Conservation (phyloP, 2,797 vertebrate genomes). For the Ciconia nigra region DNA sequence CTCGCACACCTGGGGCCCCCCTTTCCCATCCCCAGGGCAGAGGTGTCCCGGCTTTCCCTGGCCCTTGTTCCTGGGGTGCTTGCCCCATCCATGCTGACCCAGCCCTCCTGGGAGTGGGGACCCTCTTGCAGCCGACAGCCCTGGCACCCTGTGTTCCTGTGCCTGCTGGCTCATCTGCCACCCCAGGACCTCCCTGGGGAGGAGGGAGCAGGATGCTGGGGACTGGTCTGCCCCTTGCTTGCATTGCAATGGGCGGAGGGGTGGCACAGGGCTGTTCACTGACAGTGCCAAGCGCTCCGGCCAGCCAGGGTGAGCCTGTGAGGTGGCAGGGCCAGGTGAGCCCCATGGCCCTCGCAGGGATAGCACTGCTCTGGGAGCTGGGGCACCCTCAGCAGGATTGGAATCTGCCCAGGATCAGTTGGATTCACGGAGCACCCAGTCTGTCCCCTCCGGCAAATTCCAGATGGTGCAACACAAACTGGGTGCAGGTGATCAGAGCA, state of each 20-base stretch:
- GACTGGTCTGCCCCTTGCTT: not conserved
- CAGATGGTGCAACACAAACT: not conserved
- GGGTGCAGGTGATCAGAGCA: not conserved
- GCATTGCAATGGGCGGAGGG: not conserved
- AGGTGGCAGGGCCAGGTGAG: not conserved
- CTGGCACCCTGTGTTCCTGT: too few relatives aligned
- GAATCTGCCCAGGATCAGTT: not conserved
- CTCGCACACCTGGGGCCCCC: not conserved
- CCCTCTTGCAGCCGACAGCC: not conserved
- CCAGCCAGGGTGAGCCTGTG: not conserved
- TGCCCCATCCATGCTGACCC: rapidly evolving
- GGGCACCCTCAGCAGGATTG: not conserved
- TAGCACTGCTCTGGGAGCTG: not conserved
- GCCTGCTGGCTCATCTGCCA: not conserved
- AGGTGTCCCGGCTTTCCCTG: not conserved
- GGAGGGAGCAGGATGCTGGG: not conserved
- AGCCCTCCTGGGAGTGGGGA: not conserved
- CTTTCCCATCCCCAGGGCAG: not conserved
- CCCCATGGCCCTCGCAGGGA: not conserved
- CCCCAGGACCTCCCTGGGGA: not conserved
- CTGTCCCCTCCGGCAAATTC: not conserved
- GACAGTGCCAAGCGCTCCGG: not conserved
- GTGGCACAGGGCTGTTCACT: not conserved
- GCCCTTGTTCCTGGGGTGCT: not conserved
- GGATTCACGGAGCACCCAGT: not conserved